Base-by-base conservation (phyloP, 2,888 invertebrate genomes). In the Nephrotoma flavescens region DNA sequence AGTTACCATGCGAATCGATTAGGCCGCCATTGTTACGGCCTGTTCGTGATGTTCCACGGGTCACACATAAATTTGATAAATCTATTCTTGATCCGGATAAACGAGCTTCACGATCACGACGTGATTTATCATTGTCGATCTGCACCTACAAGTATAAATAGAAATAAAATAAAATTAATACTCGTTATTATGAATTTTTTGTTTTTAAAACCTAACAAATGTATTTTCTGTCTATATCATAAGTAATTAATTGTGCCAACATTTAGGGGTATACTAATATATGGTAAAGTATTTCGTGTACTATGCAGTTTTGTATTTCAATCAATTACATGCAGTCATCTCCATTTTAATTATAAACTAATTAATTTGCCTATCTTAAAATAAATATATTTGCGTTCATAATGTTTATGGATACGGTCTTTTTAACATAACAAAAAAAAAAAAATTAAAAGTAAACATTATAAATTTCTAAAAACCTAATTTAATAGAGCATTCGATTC, bases 51-150 rank as follows among this genome's bases (percentile, higher is more conserved):
- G 87, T 89, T 88, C 87, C 90, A 87, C 41, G 89, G 57, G 85
- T 88, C 87, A 90, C 90, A 88, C 91, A 91, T 52, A 91, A 89
- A 87, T 90, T 90, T 86, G 92, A 90, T 88, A 91, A 88, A 88
- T 92, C 92, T 87, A 91, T 89, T 85, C 91, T 90, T 87, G 89
- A 89, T 87, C 90, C 89, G 87, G 90, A 89, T 86, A 90, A 88
- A 87, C 90, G 90, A 86, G 89, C 88, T 88, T 90, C 90, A 89
- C 91, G 90, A 89, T 92, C 92, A 88, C 91, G 91, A 89, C 91
- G 91, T 89, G 91, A 90, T 90, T 92, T 92, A 89, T 91, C 91
- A 90, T 92, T 92, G 89, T 92, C 92, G 89, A 92, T 89, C 89
- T 92, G 92, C 89, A 92, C 91, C 92, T 92, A 89, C 6, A 89